Evolutionary conservation across 2,113 vertebrate species (phyloP), one percentile per base, ranked within the genome.

Genomic region (Daboia siamensis): DNA sequence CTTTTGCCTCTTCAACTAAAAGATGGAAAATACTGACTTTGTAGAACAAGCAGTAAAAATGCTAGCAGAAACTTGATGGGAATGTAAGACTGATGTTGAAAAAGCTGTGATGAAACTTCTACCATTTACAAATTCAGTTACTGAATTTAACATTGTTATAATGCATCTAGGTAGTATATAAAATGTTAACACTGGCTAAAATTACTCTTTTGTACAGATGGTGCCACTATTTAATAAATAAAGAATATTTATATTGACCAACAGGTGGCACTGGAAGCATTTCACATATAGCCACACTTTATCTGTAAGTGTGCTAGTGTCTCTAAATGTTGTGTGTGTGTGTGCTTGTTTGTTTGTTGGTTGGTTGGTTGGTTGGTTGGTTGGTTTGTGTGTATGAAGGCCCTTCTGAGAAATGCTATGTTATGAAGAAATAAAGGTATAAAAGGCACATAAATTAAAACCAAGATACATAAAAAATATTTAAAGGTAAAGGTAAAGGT

Each of bases 191-290:
- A 4, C 13, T n/a, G n/a, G 13, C n/a, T 80, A n/a, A 1, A 1
- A 33, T 33, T 74, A 33, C 29, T 39, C 11, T 48, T 64, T 48
- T n/a, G 29, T 44, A 85, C 54, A 85, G 57, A 93, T 57, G 55
- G 94, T 94, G 4, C 15, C 84, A 1, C 59, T 88, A 1, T 56
- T 95, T 21, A 90, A 33, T 74, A 44, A 29, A n/a, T 90, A 89
- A 93, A 89, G 21, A n/a, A 91, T 90, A 86, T 92, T 85, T 90
- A 74, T 89, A n/a, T 95, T 94, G 90, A 11, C 95, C 97, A 96
- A 96, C 95, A 97, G 97, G 92, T 97, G 96, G 96, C 94, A 95
- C 93, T 96, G 94, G 94, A 96, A 93, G 95, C 90, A 97, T 89
- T 96, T 95, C 94, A 92, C 39, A 96, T 95, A 92, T 94, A 61